Conservation (phyloP, 2,797 vertebrate genomes). For the Limosa lapponica region DNA sequence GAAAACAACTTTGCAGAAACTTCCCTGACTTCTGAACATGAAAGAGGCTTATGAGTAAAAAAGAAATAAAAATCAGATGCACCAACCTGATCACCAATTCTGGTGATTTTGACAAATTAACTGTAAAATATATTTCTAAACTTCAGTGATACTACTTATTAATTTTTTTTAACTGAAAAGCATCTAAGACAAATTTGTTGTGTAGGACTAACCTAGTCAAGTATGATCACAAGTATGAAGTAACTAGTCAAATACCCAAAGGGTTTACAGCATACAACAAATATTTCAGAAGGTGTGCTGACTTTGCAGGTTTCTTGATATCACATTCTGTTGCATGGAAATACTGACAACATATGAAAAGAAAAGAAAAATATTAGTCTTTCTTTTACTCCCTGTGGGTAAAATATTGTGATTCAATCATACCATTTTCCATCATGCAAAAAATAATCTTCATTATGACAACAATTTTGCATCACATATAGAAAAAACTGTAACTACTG, state of each 20-base stretch:
- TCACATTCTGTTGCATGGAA: slow-evolving; percentile 8
- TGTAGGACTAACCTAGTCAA: not conserved
- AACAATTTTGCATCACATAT: not conserved
- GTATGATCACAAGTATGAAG: not conserved
- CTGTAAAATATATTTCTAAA: not conserved
- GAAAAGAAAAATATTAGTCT: slow-evolving; percentile 24
- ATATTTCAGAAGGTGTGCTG: slow-evolving; percentile 27
- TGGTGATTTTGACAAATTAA: not conserved
- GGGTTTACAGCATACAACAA: not conserved
- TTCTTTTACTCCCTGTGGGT: not conserved
- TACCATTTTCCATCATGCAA: not conserved
- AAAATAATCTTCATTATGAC: not conserved
- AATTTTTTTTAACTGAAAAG: not conserved
- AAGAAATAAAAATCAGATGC: not conserved
- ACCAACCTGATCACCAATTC: not conserved
- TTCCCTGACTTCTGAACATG: not conserved
- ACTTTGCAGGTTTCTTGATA: slow-evolving; percentile 36
- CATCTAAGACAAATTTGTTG: not conserved
- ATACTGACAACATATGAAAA: slow-evolving; percentile 5
- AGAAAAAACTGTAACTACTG: not conserved
- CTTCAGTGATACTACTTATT: not conserved
- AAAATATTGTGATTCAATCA: not conserved
- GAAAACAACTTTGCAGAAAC: not conserved
- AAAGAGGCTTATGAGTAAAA: not conserved
- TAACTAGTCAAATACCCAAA: not conserved